Evolutionary conservation across 2,888 invertebrate species (phyloP).

Genomic region (Meloe dianella): DNA sequence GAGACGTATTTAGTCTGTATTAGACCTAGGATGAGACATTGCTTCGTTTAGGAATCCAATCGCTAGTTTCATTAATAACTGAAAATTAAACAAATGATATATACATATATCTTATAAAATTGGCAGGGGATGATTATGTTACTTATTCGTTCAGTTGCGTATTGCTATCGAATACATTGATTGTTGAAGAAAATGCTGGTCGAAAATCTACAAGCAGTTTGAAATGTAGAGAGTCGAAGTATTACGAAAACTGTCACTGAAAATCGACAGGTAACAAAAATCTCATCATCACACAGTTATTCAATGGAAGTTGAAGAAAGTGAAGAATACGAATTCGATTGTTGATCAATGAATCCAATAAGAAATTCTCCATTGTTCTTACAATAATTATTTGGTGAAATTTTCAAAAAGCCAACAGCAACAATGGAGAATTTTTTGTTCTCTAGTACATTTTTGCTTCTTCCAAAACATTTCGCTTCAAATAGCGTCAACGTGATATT

Average conservation of each 20-base stretch:
- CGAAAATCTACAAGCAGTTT: slow-evolving; percentile 50
- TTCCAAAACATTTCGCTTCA: background rate
- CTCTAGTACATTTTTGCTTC: slow-evolving; percentile 17
- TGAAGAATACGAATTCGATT: slow-evolving; percentile 55
- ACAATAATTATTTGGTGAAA: slow-evolving; percentile 15
- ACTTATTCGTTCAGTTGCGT: too few relatives aligned
- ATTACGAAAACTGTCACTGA: slow-evolving; percentile 50
- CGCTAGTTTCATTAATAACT: too few relatives aligned
- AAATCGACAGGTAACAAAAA: slow-evolving; percentile 54
- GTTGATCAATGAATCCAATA: slow-evolving; percentile 31
- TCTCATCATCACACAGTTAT: slow-evolving; percentile 56
- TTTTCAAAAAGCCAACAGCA: too few relatives aligned
- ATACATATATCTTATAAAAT: too few relatives aligned
- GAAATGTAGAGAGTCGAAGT: slow-evolving; percentile 50
- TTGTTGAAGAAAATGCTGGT: slow-evolving; percentile 54
- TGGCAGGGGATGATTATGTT: too few relatives aligned
- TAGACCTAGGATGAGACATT: too few relatives aligned
- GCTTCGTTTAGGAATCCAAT: too few relatives aligned
- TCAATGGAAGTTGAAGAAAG: slow-evolving; percentile 58
- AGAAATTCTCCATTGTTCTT: background rate
- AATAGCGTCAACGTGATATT: background rate
- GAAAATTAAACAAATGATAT: too few relatives aligned
- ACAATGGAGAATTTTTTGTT: background rate
- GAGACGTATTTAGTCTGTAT: too few relatives aligned
- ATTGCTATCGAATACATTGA: slow-evolving; percentile 52